Evolutionary conservation across 92 coral and sea anemone species (phyloP).

Genomic region (Heteractis magnifica): DNA sequence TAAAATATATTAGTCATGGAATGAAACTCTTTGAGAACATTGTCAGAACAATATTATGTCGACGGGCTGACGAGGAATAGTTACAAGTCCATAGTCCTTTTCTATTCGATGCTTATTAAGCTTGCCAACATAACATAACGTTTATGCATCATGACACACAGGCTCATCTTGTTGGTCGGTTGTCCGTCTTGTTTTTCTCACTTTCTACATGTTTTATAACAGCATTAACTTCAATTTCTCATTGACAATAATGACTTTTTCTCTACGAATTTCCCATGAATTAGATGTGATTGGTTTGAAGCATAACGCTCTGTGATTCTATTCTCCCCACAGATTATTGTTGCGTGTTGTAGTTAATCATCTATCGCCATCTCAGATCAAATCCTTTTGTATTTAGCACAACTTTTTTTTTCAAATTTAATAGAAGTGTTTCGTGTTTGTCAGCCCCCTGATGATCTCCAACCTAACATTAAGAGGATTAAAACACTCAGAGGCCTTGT

Average conservation of each 20-base stretch:
- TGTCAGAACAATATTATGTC: neutral
- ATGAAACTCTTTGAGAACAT: neutral
- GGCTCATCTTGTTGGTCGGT: too few relatives aligned
- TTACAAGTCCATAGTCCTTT: too few relatives aligned
- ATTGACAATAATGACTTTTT: neutral
- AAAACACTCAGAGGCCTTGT: neutral
- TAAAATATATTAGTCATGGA: neutral
- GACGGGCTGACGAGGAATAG: too few relatives aligned
- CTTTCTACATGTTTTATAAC: neutral
- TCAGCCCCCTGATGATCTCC: neutral
- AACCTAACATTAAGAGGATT: neutral
- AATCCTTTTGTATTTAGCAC: neutral
- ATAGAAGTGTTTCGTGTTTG: neutral
- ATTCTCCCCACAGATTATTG: neutral
- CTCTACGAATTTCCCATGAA: neutral
- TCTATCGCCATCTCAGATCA: neutral
- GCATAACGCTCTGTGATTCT: neutral
- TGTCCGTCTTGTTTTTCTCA: too few relatives aligned
- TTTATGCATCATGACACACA: too few relatives aligned
- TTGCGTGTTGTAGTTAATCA: neutral
- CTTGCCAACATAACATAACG: too few relatives aligned
- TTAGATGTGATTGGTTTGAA: neutral
- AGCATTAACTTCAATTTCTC: neutral
- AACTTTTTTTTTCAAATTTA: neutral
- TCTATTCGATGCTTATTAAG: too few relatives aligned